Evolutionary conservation across 2,113 vertebrate genomes (phyloP).

Genomic region (Nesoenas mayeri): DNA sequence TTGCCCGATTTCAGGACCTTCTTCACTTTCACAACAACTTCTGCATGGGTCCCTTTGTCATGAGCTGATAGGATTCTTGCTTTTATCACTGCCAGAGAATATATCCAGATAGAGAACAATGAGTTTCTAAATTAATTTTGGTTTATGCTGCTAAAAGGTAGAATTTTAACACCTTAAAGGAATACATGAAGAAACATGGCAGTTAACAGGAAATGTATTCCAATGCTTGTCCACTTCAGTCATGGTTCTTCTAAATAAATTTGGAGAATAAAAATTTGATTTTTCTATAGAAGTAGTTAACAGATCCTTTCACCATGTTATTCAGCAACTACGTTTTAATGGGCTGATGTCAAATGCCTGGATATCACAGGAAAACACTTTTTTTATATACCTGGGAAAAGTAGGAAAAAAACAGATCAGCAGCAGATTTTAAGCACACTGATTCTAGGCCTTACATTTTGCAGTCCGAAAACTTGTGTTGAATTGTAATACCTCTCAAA

Average conservation of each 20-base stretch:
- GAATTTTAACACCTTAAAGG: not conserved
- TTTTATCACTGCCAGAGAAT: slow-evolving; percentile 81
- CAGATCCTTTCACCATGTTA: not conserved
- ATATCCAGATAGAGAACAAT: not conserved
- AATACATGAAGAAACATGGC: not conserved
- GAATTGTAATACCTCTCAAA: not conserved
- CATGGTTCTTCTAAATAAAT: not conserved
- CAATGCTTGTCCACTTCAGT: not conserved
- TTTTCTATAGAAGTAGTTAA: not conserved
- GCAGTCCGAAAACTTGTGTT: not conserved
- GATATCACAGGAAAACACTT: not conserved
- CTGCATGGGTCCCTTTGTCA: slow-evolving; percentile 90
- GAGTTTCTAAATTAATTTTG: not conserved
- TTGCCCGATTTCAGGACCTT: slow-evolving; percentile 83
- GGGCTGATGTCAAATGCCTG: not conserved
- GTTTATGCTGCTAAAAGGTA: not conserved
- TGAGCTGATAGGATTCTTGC: slow-evolving; percentile 87
- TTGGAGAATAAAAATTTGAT: not conserved
- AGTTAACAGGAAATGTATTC: not conserved
- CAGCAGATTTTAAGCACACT: not conserved
- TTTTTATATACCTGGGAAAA: not conserved
- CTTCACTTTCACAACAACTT: slow-evolving; percentile 86
- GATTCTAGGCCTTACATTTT: not conserved
- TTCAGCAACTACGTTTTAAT: not conserved
- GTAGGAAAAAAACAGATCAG: not conserved